Evolutionary conservation across 2,888 invertebrate species (phyloP), one percentile per base, ranked within the genome.

Genomic region (Xanthia togata): DNA sequence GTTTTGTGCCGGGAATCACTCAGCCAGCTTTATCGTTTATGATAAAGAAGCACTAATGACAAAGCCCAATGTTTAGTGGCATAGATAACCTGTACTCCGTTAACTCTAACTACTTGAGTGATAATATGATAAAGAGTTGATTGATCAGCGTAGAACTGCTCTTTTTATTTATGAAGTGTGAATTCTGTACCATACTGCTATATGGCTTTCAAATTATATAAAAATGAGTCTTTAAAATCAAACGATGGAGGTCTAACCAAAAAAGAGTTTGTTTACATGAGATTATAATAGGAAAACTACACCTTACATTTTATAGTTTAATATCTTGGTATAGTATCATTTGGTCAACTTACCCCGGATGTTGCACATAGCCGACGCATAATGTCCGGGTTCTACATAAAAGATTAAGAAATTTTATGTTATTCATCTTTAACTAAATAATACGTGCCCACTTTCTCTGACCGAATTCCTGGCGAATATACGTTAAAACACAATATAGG

Each of bases 391-490:
- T 86, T 87, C 83, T 91, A 83, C 80, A 87, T 35, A 91, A 23
- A 76, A 91, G 72, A 63, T 90, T 87, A 72, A 90, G 71, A 79
- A 93, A 87, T 81, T 85, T 89, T 73, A 90, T 87, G 69, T 85
- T 88, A 89, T 91, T 93, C 93, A 93, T 93, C 72, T 88, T 92
- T 69, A 72, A 65, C 50, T 79, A 79, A 80, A 78, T 79, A 72
- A 59, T 77, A 81, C 73, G 85, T 74, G 74, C 81, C 62, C 79
- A 89, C 93, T 93, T 93, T 93, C 92, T 90, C 92, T 91, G 90
- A 90, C 90, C 90, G 90, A 92, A 88, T 90, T 92, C 73, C 14
- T 71, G 35, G 23, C 20, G 20, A 62, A 50, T 65, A 60, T 11
- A 70, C 11, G 55, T 31, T 47, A 59, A 11, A 26, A 31, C n/a